A percentile compares a stretch with the other conserved stretches of the same genome.
Conservation (phyloP, 2,888 invertebrate species). For the Quadriops clusia region DNA sequence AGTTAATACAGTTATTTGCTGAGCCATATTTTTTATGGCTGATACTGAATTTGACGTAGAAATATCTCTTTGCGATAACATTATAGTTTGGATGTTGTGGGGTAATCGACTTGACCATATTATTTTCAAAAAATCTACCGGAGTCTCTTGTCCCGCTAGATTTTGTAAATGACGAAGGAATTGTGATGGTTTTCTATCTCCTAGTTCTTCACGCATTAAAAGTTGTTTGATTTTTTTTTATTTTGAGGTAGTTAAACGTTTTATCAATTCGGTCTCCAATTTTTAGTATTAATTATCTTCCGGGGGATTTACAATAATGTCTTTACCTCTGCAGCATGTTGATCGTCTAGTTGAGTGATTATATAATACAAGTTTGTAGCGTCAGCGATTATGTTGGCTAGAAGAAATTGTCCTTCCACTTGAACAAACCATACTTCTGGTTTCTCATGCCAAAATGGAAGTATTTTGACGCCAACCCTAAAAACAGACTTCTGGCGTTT, state of each 20-base stretch:
- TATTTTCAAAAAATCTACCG: no score
- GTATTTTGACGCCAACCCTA: slow-evolving; percentile 4
- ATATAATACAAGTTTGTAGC: slow-evolving; percentile 10
- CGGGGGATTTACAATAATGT: slow-evolving; percentile 15
- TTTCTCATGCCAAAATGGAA: slow-evolving; percentile 12
- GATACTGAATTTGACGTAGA: no score
- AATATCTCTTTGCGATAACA: no score
- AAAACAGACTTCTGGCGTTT: no score
- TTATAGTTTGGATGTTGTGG: no score
- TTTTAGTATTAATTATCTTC: slow-evolving; percentile 12
- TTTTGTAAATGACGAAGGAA: slow-evolving; percentile 11
- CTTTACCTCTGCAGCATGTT: slow-evolving; percentile 10
- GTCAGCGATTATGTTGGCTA: slow-evolving; percentile 9
- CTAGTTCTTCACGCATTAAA: slow-evolving; percentile 11
- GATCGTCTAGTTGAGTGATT: slow-evolving; percentile 4
- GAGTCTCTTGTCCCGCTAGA: no score
- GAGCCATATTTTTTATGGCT: no score
- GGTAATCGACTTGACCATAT: no score
- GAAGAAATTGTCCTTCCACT: slow-evolving; percentile 10
- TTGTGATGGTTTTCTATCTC: slow-evolving; percentile 13
- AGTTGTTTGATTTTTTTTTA: slow-evolving; percentile 7
- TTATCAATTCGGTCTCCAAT: slow-evolving; percentile 20
- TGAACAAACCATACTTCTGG: slow-evolving; percentile 13
- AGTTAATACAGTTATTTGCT: no score
- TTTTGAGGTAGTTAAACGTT: slow-evolving; percentile 9